phyloP scores from a whole-genome alignment of 2,888 invertebrate genomes.

The Hofmannophila pseudospretella region DNA sequence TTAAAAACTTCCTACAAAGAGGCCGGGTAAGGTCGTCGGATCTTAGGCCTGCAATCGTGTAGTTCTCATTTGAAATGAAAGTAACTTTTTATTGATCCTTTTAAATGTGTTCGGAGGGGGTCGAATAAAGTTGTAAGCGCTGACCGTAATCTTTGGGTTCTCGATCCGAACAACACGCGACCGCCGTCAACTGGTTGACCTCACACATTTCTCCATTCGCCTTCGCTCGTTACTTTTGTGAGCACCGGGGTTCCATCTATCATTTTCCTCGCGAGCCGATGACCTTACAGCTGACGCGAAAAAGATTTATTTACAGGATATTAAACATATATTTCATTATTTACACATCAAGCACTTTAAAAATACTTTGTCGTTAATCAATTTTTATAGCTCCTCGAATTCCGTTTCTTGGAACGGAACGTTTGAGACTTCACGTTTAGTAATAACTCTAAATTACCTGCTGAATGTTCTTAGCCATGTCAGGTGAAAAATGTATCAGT shows the following conservation, averaged over 20 bases:
- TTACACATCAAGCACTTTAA: too few relatives aligned
- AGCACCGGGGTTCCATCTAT: conserved; percentile 55
- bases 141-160: conserved; percentile 57
- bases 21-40: conserved; percentile 20
- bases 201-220: conserved; percentile 54
- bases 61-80: conserved; percentile 43
- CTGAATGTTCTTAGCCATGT: too few relatives aligned
- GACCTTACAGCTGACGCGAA: conserved; percentile 44
- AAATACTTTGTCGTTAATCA: too few relatives aligned
- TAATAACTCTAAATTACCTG: too few relatives aligned
- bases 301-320: conserved; percentile 34
- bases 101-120: conserved; percentile 37
- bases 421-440: too few relatives aligned
- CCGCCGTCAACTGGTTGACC: conserved; percentile 55
- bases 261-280: conserved; percentile 49
- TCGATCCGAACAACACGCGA: conserved; percentile 49
- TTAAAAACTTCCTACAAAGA: conserved; percentile 33
- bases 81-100: conserved; percentile 47
- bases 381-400: too few relatives aligned
- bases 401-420: too few relatives aligned
- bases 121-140: conserved; percentile 55
- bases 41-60: conserved; percentile 26
- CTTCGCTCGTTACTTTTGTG: conserved; percentile 55
- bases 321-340: conserved; percentile 5
- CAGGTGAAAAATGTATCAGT: too few relatives aligned